These are phyloP conservation scores for Scaptomyza polygonia DNA, from an alignment of 2,888 invertebrate species.

Conservation along the genomic window DNA sequence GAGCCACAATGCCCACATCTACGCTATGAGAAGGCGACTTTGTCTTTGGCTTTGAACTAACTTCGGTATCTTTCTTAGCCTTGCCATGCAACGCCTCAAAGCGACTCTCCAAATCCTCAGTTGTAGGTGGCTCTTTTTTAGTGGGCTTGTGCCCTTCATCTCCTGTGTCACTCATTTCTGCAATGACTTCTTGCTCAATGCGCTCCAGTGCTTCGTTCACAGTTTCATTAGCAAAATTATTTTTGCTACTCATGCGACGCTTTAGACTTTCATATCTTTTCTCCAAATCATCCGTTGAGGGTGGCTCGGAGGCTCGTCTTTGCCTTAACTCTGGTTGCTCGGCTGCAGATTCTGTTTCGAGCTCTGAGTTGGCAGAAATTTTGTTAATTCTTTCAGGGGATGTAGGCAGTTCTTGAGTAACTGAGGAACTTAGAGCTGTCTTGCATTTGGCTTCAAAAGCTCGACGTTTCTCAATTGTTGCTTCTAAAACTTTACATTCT, in stretches of 20 bases:
- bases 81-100: slow-evolving; percentile 68
- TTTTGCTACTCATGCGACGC: slow-evolving; percentile 66
- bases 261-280: slow-evolving; percentile 74
- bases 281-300: slow-evolving; percentile 79
- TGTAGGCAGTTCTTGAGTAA: background rate
- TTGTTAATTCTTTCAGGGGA: background rate
- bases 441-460: slow-evolving; percentile 20
- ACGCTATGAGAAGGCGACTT: slow-evolving; percentile 35
- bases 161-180: slow-evolving; percentile 35
- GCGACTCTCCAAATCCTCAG: slow-evolving; percentile 68
- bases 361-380: slow-evolving; percentile 1
- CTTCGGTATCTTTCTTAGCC: slow-evolving; percentile 15
- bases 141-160: slow-evolving; percentile 6
- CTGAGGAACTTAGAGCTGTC: slow-evolving; percentile 5
- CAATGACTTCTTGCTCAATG: slow-evolving; percentile 63
- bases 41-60: slow-evolving; percentile 5
- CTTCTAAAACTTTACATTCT: slow-evolving; percentile 4
- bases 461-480: slow-evolving; percentile 8
- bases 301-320: slow-evolving; percentile 72
- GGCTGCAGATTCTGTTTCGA: background rate
- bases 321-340: slow-evolving; percentile 40
- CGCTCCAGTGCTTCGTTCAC: slow-evolving; percentile 62
- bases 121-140: slow-evolving; percentile 57
- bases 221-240: slow-evolving; percentile 48
- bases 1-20: slow-evolving; percentile 65